A percentile compares a stretch with the other conserved stretches of the same genome.
phyloP scores from a whole-genome alignment of 2,113 vertebrate genomes.

The Centropus unirufus region DNA sequence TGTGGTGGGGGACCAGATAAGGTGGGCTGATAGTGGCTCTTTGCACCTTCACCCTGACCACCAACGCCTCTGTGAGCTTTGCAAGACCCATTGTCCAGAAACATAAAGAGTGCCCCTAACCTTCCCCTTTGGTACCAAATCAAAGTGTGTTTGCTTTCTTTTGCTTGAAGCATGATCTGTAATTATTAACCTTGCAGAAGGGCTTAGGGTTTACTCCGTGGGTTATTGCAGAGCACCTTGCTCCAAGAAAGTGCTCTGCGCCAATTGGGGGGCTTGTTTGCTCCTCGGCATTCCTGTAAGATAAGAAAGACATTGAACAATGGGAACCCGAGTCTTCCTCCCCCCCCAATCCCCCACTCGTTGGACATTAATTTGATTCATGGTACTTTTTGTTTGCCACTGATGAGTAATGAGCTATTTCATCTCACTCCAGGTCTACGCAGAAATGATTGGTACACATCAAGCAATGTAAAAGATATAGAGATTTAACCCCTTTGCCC shows the following conservation, averaged over 20 bases:
- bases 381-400: conserved; percentile 21
- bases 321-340: neutral
- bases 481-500: neutral
- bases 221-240: accelerated
- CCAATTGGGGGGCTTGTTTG: neutral
- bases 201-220: accelerated
- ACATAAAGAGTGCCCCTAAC: neutral
- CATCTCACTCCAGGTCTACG: neutral
- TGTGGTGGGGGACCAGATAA: neutral
- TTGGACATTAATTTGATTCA: conserved; percentile 44
- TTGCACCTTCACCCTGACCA: neutral
- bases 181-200: conserved; percentile 12
- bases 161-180: neutral
- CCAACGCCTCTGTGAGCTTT: neutral
- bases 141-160: neutral
- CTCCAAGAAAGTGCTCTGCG: neutral
- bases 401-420: conserved; percentile 13
- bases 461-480: neutral
- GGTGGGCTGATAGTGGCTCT: neutral
- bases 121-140: neutral
- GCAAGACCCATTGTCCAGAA: neutral
- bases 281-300: neutral
- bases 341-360: no score
- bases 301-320: conserved; percentile 14
- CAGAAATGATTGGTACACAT: neutral